Evolutionary conservation across 1,140 invertebrate species (phyloP).

Genomic region (Leptestheria dahalacensis): DNA sequence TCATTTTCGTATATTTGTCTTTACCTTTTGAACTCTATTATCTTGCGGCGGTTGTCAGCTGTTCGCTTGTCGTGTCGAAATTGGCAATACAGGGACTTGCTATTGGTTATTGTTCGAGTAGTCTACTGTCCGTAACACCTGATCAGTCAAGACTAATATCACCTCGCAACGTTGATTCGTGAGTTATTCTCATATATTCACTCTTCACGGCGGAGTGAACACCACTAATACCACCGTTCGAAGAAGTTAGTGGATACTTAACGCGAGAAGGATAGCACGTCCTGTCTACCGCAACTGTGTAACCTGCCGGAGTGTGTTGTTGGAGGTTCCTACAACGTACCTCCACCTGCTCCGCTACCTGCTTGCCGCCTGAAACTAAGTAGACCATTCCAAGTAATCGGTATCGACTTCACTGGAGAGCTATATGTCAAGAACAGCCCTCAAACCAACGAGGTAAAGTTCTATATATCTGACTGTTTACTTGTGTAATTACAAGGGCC

Average conservation of each 20-base stretch:
- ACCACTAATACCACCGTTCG: background rate
- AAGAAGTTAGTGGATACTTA: slow-evolving; percentile 1
- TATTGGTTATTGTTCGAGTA: no score
- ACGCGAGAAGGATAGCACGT: background rate
- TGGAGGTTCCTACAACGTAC: slow-evolving; percentile 1
- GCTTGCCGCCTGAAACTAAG: background rate
- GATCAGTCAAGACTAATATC: background rate
- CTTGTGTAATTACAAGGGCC: slow-evolving; percentile 26
- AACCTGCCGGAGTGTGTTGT: background rate
- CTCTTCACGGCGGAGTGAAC: slow-evolving; percentile 8
- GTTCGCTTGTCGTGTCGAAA: no score
- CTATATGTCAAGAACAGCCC: background rate
- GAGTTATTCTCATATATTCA: background rate
- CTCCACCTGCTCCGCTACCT: background rate
- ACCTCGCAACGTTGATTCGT: background rate
- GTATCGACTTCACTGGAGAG: slow-evolving; percentile 15
- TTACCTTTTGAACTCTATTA: no score
- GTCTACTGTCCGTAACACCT: no score
- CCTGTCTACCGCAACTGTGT: background rate
- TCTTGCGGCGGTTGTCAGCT: no score
- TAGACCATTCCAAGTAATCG: slow-evolving; percentile 1
- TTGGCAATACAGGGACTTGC: no score
- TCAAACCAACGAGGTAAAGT: background rate
- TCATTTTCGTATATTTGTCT: no score
- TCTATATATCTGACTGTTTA: slow-evolving; percentile 25